Percentiles rank a stretch among this genome's conserved stretches.
phyloP scores from a whole-genome alignment of 1,140 invertebrate species.

The Drosophila varians region DNA sequence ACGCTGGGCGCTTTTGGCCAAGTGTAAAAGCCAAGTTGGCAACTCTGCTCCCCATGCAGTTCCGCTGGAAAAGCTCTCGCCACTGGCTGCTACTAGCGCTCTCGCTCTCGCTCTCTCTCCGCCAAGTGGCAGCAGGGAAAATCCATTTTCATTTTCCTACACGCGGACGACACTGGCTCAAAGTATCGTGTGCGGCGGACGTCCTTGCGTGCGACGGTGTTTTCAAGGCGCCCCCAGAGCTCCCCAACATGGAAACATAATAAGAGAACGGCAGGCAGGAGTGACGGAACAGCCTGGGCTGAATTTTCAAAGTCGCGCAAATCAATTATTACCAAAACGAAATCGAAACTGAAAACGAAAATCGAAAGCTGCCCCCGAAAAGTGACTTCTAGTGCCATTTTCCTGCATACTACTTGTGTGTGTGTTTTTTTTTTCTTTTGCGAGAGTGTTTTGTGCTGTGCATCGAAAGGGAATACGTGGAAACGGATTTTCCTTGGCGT shows the following conservation, averaged over 20 bases:
- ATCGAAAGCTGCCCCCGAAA: conserved; percentile 1
- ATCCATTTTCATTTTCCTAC: conserved; percentile 70
- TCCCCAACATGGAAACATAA: conserved; percentile 34
- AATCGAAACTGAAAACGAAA: background rate
- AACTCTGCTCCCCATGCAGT: background rate
- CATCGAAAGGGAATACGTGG: conserved; percentile 32
- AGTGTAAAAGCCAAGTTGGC: background rate
- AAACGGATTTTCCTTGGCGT: conserved; percentile 27
- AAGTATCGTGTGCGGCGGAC: conserved; percentile 67
- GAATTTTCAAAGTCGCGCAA: conserved; percentile 26
- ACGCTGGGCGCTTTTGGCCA: background rate
- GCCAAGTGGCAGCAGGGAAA: conserved; percentile 25
- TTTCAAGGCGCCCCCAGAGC: conserved; percentile 32
- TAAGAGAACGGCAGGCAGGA: conserved; percentile 18
- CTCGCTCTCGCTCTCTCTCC: background rate
- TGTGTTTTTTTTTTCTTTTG: background rate
- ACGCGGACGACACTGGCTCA: conserved; percentile 63
- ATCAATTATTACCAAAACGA: conserved; percentile 19
- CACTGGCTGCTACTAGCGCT: background rate
- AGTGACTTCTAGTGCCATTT: conserved; percentile 1
- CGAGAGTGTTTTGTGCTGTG: conserved; percentile 13
- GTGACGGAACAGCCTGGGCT: background rate
- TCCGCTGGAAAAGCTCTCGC: background rate
- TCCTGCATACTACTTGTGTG: background rate
- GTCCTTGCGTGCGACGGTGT: conserved; percentile 70